These are phyloP conservation scores for Gadopsis bispinosus DNA, from an alignment of 2,797 vertebrate genomes.

Conservation along the genomic window DNA sequence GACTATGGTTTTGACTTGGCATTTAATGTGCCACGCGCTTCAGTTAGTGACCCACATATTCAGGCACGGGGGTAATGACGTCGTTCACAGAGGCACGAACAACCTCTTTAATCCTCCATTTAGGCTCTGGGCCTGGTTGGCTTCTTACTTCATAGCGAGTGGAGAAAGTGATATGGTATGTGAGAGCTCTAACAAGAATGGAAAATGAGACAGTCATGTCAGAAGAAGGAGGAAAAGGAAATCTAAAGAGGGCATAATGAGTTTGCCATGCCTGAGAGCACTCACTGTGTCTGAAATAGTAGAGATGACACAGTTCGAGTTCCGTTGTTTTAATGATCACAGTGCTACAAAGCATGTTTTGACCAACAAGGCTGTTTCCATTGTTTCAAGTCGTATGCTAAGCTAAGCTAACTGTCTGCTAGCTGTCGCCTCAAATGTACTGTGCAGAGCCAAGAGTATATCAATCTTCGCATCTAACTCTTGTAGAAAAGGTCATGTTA, in stretches of 20 bases:
- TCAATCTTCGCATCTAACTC: background rate
- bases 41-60: constrained; percentile 74
- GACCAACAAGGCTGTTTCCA: background rate
- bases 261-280: background rate
- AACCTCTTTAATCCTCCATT: constrained; percentile 68
- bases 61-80: constrained; percentile 61
- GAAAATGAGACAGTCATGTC: constrained; percentile 8
- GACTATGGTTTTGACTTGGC: constrained; percentile 35
- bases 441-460: no score
- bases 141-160: constrained; percentile 41
- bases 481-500: background rate
- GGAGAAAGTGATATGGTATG: constrained; percentile 43
- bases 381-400: background rate
- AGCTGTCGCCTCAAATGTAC: background rate
- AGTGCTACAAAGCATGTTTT: background rate
- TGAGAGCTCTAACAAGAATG: constrained; percentile 45
- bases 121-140: constrained; percentile 45
- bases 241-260: constrained; percentile 3
- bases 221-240: constrained; percentile 14
- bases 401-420: background rate
- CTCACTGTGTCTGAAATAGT: background rate
- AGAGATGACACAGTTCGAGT: background rate
- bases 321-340: background rate
- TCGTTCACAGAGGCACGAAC: constrained; percentile 62
- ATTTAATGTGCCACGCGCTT: constrained; percentile 58